Percentiles rank a stretch among this genome's conserved stretches.
These are phyloP conservation scores for Sebastes cheni DNA, from an alignment of 2,797 vertebrate species.

Conservation along the genomic window DNA sequence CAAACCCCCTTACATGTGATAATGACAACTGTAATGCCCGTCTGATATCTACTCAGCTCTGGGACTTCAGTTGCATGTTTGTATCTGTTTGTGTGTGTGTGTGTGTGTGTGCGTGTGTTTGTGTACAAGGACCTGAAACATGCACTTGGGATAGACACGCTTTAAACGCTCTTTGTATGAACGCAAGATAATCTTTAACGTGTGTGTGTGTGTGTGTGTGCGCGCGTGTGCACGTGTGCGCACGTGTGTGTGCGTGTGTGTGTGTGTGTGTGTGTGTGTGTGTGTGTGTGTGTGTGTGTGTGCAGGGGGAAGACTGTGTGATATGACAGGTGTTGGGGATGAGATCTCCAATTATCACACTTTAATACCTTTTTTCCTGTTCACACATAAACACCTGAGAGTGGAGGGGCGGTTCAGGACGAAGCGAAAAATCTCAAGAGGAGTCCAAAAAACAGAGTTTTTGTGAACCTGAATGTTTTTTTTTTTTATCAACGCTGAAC, in stretches of 20 bases:
- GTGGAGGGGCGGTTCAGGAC: neutral
- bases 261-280: constrained; percentile 12
- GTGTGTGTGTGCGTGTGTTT: constrained; percentile 47
- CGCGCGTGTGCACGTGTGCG: constrained; percentile 1
- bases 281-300: constrained; percentile 16
- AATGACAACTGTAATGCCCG: constrained; percentile 77
- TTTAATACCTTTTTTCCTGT: constrained; percentile 65
- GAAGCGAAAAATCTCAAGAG: constrained; percentile 9
- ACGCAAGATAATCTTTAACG: constrained; percentile 57
- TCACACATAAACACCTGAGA: constrained; percentile 49
- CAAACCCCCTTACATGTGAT: constrained; percentile 70
- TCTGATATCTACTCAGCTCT: constrained; percentile 69
- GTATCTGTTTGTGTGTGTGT: constrained; percentile 27
- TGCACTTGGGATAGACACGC: constrained; percentile 33
- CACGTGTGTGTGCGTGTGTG: constrained; percentile 29
- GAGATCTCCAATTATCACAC: constrained; percentile 75
- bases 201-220: constrained; percentile 26
- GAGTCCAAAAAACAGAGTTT: neutral
- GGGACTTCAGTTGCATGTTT: constrained; percentile 64
- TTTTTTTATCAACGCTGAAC: neutral
- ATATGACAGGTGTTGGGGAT: constrained; percentile 65
- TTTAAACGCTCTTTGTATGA: constrained; percentile 58
- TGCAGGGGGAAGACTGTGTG: constrained; percentile 31
- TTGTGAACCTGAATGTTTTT: neutral
- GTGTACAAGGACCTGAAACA: constrained; percentile 35